phyloP scores from a whole-genome alignment of 2,888 invertebrate species.

The Microplitis deprimator region DNA sequence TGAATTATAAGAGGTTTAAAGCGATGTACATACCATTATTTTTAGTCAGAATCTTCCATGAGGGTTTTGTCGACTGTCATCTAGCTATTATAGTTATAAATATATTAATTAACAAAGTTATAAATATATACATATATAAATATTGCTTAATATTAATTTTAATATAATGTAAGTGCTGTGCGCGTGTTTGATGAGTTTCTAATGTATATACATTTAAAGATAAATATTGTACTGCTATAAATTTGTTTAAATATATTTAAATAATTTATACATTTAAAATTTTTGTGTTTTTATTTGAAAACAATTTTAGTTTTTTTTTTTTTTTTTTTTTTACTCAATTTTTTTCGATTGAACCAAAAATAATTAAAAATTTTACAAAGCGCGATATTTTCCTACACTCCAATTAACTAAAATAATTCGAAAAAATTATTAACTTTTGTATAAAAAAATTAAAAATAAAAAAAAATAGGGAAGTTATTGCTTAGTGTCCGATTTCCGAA shows the following conservation, averaged over 20 bases:
- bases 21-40: constrained; percentile 32
- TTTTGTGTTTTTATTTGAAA: too few species aligned
- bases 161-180: constrained; percentile 57
- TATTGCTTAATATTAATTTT: constrained; percentile 41
- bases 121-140: constrained; percentile 10
- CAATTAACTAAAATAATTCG: too few species aligned
- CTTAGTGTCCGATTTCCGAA: too few species aligned
- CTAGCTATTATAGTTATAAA: constrained; percentile 61
- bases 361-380: too few species aligned
- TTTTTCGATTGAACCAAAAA: too few species aligned
- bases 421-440: too few species aligned
- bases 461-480: too few species aligned
- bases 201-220: constrained; percentile 61
- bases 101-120: constrained; percentile 57
- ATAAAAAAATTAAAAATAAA: too few species aligned
- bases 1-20: constrained; percentile 2
- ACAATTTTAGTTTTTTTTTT: too few species aligned
- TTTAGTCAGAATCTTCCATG: constrained; percentile 35
- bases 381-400: too few species aligned
- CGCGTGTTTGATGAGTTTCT: constrained; percentile 61
- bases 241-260: constrained; percentile 70
- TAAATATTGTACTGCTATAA: constrained; percentile 61
- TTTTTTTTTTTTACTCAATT: too few species aligned
- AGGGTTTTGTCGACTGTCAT: constrained; percentile 22
- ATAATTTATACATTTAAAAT: constrained; percentile 64